A percentile compares a stretch with the other conserved stretches of the same genome.
Evolutionary conservation across 2,888 invertebrate genomes (phyloP).

Genomic region (Pseudolycoriella hygida): DNA sequence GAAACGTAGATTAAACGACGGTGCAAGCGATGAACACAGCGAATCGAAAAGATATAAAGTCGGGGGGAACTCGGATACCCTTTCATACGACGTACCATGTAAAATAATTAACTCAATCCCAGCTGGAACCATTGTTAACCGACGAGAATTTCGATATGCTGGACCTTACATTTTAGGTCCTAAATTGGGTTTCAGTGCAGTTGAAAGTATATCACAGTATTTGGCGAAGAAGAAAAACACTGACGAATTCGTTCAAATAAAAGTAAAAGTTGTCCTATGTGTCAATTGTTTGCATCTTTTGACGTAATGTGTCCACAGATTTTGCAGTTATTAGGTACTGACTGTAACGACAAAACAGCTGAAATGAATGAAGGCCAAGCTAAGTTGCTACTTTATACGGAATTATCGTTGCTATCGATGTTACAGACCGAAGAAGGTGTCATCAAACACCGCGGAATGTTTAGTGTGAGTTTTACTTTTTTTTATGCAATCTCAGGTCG

Average conservation of each 20-base stretch:
- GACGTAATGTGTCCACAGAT: background rate
- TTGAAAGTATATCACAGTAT: constrained; percentile 59
- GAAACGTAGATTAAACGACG: no score
- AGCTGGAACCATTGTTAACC: constrained; percentile 8
- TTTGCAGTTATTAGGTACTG: constrained; percentile 3
- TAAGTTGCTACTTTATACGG: constrained; percentile 60
- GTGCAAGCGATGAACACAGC: no score
- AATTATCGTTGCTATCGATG: constrained; percentile 51
- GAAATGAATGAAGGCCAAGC: constrained; percentile 55
- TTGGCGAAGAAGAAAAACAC: constrained; percentile 51
- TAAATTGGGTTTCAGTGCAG: constrained; percentile 51
- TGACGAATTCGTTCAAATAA: constrained; percentile 50
- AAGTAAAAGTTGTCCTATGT: constrained; percentile 29
- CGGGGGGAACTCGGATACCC: no score
- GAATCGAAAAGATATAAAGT: no score
- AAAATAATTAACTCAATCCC: no score
- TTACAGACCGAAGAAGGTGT: constrained; percentile 53
- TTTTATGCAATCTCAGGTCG: background rate
- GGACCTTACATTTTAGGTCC: constrained; percentile 54
- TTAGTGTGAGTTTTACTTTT: constrained; percentile 36
- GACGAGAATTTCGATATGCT: constrained; percentile 9
- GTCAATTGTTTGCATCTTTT: background rate
- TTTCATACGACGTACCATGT: no score
- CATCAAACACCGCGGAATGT: constrained; percentile 58
- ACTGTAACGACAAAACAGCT: constrained; percentile 10